Evolutionary conservation across 2,113 vertebrate genomes (phyloP), one percentile per base, ranked within the genome.

Genomic region (Psittacara wagleri): DNA sequence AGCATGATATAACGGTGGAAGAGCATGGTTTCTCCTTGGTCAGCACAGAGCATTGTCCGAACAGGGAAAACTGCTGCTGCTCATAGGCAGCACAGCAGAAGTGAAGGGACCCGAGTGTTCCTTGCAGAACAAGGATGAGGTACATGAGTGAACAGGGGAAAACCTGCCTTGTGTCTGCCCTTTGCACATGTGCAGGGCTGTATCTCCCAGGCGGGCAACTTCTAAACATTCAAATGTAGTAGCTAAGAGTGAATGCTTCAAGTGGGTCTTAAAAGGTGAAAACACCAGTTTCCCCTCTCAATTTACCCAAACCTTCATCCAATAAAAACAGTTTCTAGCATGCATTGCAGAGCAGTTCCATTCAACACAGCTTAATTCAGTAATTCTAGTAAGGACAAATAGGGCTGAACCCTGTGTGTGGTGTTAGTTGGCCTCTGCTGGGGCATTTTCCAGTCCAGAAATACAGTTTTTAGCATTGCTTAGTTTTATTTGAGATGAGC

Each of bases 321-420:
- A 85, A 0, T 18, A 14, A 13, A 39, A 78, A 2, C 9, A 1
- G 1, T 25, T 77, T 63, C 8, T 83, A 8, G 10, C 18, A 2
- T 3, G 11, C 41, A 7, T 79, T 66, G 41, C 41, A 25, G 43
- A 41, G 29, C 13, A 48, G 12, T 18, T 11, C 6, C 0, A 0
- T 52, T 86, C 28, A 69, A 4, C 29, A 2, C 0, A 0, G 25
- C n/a, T 80, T 48, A 48, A 16, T 57, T 43, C 12, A 57, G 41
- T 63, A 46, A 20, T 39, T 72, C 17, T 19, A 14, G 51, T 35
- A 68, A 29, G 51, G 13, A 6, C 5, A 2, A 24, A 3, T 1
- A 6, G 44, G 8, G 4, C 2, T 17, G 31, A 70, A 20, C 29
- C 9, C 5, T 63, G n/a, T 16, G 15, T 44, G 29, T 15, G 2